A percentile compares a stretch with the other conserved stretches of the same genome.
Conservation (phyloP, 1,140 invertebrate genomes). For the Cydia strobilella region DNA sequence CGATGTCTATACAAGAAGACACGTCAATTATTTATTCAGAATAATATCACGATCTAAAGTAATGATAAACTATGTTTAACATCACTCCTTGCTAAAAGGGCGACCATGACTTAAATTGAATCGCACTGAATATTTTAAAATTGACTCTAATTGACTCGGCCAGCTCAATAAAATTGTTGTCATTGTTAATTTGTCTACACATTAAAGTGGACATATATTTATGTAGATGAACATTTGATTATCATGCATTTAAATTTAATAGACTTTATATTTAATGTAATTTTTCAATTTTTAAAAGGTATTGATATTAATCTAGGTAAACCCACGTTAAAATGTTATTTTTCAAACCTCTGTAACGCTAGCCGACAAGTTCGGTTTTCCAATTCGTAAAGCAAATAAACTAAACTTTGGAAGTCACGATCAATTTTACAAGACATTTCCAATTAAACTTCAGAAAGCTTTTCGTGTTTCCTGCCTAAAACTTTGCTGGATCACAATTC, state of each 20-base stretch:
- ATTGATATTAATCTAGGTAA: background rate
- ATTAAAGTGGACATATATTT: background rate
- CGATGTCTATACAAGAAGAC: too few relatives aligned
- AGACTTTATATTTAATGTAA: background rate
- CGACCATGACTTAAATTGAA: background rate
- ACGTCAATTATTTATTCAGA: too few relatives aligned
- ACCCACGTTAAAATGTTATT: constrained; percentile 20
- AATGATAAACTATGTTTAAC: too few relatives aligned
- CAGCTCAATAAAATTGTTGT: background rate
- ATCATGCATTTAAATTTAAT: background rate
- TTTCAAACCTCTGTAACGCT: constrained; percentile 38
- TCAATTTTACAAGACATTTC: constrained; percentile 70
- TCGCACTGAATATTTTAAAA: background rate
- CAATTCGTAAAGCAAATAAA: constrained; percentile 53
- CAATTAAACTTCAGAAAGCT: constrained; percentile 69
- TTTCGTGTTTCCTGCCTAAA: constrained; percentile 38
- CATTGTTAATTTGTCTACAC: background rate
- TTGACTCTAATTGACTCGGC: constrained; percentile 4
- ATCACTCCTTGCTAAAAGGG: background rate
- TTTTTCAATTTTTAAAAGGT: background rate
- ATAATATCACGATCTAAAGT: too few relatives aligned
- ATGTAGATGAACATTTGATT: background rate
- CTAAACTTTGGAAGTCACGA: constrained; percentile 62
- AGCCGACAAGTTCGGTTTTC: constrained; percentile 38
- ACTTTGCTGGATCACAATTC: constrained; percentile 35